Base-by-base conservation (phyloP, 2,797 vertebrate genomes). In the Phylloscopus collybita region DNA sequence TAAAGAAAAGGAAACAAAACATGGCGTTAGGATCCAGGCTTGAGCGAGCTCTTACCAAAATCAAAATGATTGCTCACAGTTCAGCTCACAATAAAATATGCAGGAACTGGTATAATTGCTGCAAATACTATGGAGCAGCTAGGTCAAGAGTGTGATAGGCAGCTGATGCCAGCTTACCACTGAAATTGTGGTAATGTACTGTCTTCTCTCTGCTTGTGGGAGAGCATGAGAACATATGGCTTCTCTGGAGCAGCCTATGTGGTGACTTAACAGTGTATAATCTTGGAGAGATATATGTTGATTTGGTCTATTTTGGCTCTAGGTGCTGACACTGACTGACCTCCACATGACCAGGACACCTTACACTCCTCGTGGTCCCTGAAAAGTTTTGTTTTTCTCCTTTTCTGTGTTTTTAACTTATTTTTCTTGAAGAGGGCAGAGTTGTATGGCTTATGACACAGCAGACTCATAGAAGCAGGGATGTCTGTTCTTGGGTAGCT, bases 191-290 rank as follows among this genome's bases (percentile, higher is more conserved):
- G 74, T 89, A 91, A 84, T 94, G 64, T 54, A 50, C 74, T 80
- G 64, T 69, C 84, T 95, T 76, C 82, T 93, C 61, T 74, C 85
- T 80, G 32, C 82, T 93, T 2, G 42, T 95, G 90, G 87, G 87
- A 94, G 91, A 92, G 75, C 42, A 86, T 67, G 57, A 93, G 75
- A 95, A 87, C 91, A 88, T 88, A 92, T 78, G 79, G 89, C 65
- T 89, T 91, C 89, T 86, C 81, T 50, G 34, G 32, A 94, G 61
- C 81, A 86, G 85, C n/a, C 67, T 67, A 13, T 66, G 67, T 29
- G 50, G 65, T 45, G 53, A 93, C 90, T 74, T 95, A 89, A 80
- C 72, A 86, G 65, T 64, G 38, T 85, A 71, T 87, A 85, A 91
- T 91, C 81, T 88, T 29, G 53, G 61, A 93, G 64, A 51, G 7